Evolutionary conservation across 2,797 vertebrate species (phyloP), one percentile per base, ranked within the genome.

Genomic region (Lepidocolaptes lacrymiger): DNA sequence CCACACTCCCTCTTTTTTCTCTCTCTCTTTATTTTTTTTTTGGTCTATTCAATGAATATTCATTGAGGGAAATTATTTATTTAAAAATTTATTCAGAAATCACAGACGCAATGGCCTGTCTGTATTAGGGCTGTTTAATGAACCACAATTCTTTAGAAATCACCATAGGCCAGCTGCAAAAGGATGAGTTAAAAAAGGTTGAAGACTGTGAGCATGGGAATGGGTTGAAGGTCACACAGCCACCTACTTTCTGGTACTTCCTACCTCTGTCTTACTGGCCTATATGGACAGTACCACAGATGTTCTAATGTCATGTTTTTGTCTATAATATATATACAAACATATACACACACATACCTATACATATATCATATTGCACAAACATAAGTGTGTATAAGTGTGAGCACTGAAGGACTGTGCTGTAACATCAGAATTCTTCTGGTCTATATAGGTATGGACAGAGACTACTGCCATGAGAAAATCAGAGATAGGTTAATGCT

Each of bases 81-180:
- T 94, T 61, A 58, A 14, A 81, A 77, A 72, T 91, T 75, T 89
- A 94, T 96, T 90, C 78, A 90, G 48, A 92, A 93, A 93, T 89
- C 63, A 87, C 36, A 93, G 77, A 17, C 36, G 59, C 89, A 73
- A 81, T 87, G 61, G 34, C 30, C 36, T 72, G 6, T 51, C 6
- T 48, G 22, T 89, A 63, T 88, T 73, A 76, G 20, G 55, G 36
- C 19, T 93, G 28, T 20, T 54, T 84, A 89, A 92, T 64, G 72
- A 88, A 51, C 74, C 8, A 72, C 34, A 30, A 61, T 39, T 71
- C 46, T 89, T 58, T 59, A 73, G 30, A 88, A 92, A 79, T 67
- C 66, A 73, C 32, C 6, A 26, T 3, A 80, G 56, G 6, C 43
- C 26, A 86, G n/a, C 22, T 91, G 28, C 15, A 71, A 88, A 76